Percentiles rank a stretch among this genome's conserved stretches.
These are phyloP conservation scores for Eulacestoma nigropectus DNA, from an alignment of 2,113 vertebrate species.

Conservation along the genomic window DNA sequence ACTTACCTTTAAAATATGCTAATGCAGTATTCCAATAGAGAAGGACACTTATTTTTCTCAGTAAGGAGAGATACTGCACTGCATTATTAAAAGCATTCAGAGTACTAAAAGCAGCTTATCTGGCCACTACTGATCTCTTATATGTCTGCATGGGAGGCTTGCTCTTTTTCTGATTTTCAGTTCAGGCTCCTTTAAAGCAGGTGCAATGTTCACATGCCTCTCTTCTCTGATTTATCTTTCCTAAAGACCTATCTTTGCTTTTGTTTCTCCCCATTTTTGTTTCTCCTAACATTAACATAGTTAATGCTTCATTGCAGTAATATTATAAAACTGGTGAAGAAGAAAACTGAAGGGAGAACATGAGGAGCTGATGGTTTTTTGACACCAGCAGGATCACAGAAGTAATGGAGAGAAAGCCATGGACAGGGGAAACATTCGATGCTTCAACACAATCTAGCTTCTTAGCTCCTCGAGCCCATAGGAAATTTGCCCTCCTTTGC, in stretches of 20 bases:
- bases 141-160: background rate
- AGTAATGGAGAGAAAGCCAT: background rate
- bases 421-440: background rate
- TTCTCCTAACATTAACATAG: too few relatives aligned
- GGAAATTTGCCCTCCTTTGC: background rate
- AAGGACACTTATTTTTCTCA: background rate
- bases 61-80: background rate
- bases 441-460: background rate
- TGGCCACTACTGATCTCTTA: background rate
- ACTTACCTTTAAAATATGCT: background rate
- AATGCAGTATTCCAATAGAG: background rate
- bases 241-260: background rate
- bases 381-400: background rate
- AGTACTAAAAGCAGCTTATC: background rate
- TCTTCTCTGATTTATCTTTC: background rate
- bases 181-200: background rate
- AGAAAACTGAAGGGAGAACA: background rate
- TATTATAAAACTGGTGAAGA: too few relatives aligned
- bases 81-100: background rate
- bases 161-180: background rate
- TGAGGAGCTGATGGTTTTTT: background rate
- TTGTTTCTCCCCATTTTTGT: background rate
- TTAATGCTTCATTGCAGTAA: background rate
- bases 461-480: background rate
- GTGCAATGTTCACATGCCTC: background rate